These are phyloP conservation scores for Agapostemon virescens DNA, from an alignment of 2,888 invertebrate species.

Conservation along the genomic window DNA sequence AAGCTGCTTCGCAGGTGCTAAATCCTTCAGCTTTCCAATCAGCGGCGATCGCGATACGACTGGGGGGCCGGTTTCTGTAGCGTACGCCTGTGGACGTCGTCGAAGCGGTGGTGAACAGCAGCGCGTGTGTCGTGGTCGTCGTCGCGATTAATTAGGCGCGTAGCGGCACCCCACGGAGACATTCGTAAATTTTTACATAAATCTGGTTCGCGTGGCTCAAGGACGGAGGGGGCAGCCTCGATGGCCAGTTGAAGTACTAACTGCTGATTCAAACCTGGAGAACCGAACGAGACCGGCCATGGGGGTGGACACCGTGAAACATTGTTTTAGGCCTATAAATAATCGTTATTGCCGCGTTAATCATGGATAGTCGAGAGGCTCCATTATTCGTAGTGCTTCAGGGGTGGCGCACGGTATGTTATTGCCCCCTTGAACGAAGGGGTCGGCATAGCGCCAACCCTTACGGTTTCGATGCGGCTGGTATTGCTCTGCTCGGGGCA, in stretches of 20 bases:
- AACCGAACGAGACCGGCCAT: constrained; percentile 47
- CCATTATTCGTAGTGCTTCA: constrained; percentile 74
- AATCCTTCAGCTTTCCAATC: constrained; percentile 65
- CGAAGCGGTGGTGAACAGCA: background rate
- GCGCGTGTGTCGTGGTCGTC: background rate
- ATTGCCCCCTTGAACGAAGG: constrained; percentile 72
- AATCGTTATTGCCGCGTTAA: constrained; percentile 79
- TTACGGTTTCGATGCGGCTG: constrained; percentile 69
- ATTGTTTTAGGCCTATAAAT: constrained; percentile 79
- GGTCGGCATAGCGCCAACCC: constrained; percentile 71
- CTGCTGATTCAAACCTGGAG: constrained; percentile 71
- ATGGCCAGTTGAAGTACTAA: constrained; percentile 55
- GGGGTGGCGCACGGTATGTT: constrained; percentile 71
- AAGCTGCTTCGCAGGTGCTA: constrained; percentile 55
- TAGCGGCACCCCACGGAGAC: constrained; percentile 60
- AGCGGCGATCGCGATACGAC: constrained; percentile 35
- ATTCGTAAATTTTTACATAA: constrained; percentile 72
- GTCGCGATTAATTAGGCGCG: constrained; percentile 61
- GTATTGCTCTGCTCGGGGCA: constrained; percentile 70
- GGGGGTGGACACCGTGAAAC: constrained; percentile 76
- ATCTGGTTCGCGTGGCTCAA: constrained; percentile 55
- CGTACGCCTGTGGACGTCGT: background rate
- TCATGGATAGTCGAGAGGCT: constrained; percentile 76
- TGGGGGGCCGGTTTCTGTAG: background rate
- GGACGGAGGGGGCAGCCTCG: background rate